Evolutionary conservation across 2,113 vertebrate species (phyloP).

Genomic region (Poicephalus meyeri): DNA sequence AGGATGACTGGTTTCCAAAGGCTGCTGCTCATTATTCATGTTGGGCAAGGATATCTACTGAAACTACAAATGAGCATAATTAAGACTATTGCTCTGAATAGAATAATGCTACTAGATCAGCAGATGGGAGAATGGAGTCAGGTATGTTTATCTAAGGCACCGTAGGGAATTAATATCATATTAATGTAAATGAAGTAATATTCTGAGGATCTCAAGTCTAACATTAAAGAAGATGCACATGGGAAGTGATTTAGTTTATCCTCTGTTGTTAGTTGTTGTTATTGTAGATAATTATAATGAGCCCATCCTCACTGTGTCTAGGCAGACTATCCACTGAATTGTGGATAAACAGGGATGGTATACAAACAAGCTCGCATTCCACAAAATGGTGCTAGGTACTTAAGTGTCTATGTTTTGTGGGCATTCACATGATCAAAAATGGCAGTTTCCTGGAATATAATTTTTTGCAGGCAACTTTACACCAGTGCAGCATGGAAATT

Average conservation of each 20-base stretch:
- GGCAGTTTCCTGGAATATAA: background rate
- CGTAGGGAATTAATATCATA: background rate
- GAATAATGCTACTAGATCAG: constrained; percentile 1
- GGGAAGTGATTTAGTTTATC: constrained; percentile 22
- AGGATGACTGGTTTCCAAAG: background rate
- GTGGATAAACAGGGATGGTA: constrained; percentile 29
- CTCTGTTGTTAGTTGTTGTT: constrained; percentile 45
- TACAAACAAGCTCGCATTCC: background rate
- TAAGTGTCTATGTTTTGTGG: background rate
- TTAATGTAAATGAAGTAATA: background rate
- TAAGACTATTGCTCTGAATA: background rate
- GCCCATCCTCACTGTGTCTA: background rate
- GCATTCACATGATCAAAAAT: background rate
- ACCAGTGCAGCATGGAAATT: background rate
- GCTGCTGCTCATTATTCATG: background rate
- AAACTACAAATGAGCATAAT: constrained; percentile 34
- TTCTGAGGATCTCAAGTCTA: constrained; percentile 7
- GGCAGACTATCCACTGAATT: background rate
- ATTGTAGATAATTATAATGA: constrained; percentile 37
- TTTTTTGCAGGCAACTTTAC: background rate
- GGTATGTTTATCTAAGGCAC: constrained; percentile 11
- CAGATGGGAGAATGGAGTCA: constrained; percentile 37
- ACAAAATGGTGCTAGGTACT: background rate
- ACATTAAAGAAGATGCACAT: constrained; percentile 18
- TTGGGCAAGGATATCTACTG: constrained; percentile 19